A percentile compares a stretch with the other conserved stretches of the same genome.
phyloP scores from a whole-genome alignment of 2,888 invertebrate genomes.

The Zaprionus lineosus region DNA sequence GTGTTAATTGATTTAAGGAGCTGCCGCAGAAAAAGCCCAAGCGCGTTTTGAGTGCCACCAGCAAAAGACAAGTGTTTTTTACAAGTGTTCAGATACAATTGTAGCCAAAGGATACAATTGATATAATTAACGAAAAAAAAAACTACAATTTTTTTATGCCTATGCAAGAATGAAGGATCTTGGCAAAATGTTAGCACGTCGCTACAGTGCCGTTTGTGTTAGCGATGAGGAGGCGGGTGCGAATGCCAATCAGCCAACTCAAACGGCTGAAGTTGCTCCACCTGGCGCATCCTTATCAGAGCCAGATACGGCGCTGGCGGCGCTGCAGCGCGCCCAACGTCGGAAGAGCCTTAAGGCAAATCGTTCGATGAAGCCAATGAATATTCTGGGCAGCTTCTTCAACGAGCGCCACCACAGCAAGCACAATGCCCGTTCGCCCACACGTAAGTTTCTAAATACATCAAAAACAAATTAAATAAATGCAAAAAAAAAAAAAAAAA shows the following conservation, averaged over 20 bases:
- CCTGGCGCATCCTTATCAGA: conserved; percentile 33
- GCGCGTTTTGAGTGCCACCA: conserved; percentile 50
- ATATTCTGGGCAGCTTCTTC: conserved; percentile 83
- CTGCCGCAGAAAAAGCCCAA: conserved; percentile 52
- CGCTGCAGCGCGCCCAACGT: conserved; percentile 50
- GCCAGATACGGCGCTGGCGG: conserved; percentile 40
- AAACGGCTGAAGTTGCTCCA: conserved; percentile 9
- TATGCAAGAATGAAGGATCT: conserved; percentile 85
- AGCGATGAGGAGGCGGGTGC: conserved; percentile 70
- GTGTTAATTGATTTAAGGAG: conserved; percentile 39
- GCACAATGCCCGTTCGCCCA: conserved; percentile 82
- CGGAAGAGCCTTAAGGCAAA: conserved; percentile 82
- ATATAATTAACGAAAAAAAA: too few species aligned
- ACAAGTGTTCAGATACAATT: conserved; percentile 5
- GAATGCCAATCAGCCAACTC: conserved; percentile 26
- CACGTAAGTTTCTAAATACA: too few species aligned
- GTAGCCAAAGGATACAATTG: conserved; percentile 35
- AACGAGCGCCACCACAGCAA: conserved; percentile 81
- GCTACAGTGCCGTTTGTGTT: conserved; percentile 85
- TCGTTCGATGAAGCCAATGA: conserved; percentile 81
- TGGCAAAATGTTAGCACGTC: conserved; percentile 85
- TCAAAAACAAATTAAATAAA: not conserved
- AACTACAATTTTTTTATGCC: not conserved
- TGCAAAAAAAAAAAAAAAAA: not conserved
- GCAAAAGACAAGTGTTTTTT: conserved; percentile 13